Evolutionary conservation across 2,797 vertebrate species (phyloP).

Genomic region (Geotrypetes seraphini): DNA sequence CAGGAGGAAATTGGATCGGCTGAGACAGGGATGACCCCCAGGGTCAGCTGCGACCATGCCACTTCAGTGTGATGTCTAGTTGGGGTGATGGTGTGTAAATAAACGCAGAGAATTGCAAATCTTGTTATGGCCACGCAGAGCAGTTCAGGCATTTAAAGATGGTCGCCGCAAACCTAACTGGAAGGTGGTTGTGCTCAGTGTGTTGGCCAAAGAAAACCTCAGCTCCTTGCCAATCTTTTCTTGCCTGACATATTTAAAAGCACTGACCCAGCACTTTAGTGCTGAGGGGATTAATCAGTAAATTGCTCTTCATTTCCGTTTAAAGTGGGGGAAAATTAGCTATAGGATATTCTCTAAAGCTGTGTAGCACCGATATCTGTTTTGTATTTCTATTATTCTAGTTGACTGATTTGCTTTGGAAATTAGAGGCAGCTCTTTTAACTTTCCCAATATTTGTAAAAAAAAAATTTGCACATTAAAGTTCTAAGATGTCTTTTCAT

Average conservation of each 20-base stretch:
- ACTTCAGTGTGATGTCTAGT: constrained; percentile 73
- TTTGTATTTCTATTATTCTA: constrained; percentile 32
- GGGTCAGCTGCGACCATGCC: constrained; percentile 71
- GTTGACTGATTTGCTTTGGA: constrained; percentile 45
- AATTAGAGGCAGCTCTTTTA: constrained; percentile 37
- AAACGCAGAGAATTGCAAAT: constrained; percentile 79
- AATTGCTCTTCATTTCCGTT: constrained; percentile 45
- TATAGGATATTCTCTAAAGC: constrained; percentile 35
- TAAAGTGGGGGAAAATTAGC: constrained; percentile 44
- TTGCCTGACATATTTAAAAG: constrained; percentile 59
- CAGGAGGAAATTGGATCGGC: constrained; percentile 72
- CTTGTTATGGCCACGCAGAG: constrained; percentile 65
- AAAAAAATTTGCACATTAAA: constrained; percentile 54
- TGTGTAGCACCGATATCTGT: constrained; percentile 12
- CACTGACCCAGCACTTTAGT: constrained; percentile 56
- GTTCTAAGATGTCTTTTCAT: constrained; percentile 51
- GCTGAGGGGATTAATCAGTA: constrained; percentile 63
- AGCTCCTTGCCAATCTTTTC: constrained; percentile 36
- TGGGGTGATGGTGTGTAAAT: constrained; percentile 91
- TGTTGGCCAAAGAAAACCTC: constrained; percentile 51
- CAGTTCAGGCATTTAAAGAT: constrained; percentile 85
- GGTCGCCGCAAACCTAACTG: constrained; percentile 80
- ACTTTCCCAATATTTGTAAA: constrained; percentile 40
- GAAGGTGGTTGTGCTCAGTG: constrained; percentile 58
- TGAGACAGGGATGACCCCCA: constrained; percentile 79